Conservation (phyloP, 2,888 invertebrate genomes). For the Pomacea canaliculata region DNA sequence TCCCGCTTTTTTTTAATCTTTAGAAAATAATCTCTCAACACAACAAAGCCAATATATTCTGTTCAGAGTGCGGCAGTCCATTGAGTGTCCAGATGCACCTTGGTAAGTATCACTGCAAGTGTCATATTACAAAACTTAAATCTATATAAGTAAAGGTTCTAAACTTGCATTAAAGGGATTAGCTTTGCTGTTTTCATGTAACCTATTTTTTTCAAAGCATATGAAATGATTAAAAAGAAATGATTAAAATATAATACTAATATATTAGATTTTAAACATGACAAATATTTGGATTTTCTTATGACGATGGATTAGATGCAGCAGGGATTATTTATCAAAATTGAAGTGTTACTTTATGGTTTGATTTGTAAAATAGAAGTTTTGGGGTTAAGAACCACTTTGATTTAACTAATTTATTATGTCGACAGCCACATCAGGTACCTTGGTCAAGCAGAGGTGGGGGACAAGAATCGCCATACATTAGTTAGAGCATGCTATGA, state of each 20-base stretch:
- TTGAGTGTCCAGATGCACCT: conserved; percentile 86
- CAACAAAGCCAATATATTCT: conserved; percentile 67
- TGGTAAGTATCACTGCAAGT: conserved; percentile 68
- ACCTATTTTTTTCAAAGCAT: background rate
- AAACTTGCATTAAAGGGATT: too few relatives aligned
- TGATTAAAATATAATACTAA: too few relatives aligned
- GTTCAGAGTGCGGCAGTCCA: conserved; percentile 85
- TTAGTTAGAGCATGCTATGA: conserved; percentile 92
- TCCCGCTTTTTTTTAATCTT: background rate
- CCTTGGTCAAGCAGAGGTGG: conserved; percentile 90
- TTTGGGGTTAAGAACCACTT: too few relatives aligned
- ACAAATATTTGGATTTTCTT: too few relatives aligned
- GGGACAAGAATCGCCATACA: conserved; percentile 87
- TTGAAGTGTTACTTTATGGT: too few relatives aligned
- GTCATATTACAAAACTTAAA: background rate
- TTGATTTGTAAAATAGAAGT: too few relatives aligned
- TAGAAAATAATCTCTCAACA: background rate
- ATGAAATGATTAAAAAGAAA: background rate
- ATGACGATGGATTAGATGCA: too few relatives aligned
- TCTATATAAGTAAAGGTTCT: background rate
- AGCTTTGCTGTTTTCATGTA: background rate
- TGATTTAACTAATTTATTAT: background rate
- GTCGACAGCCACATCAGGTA: conserved; percentile 83
- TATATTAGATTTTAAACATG: too few relatives aligned
- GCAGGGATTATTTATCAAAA: too few relatives aligned